Conservation (phyloP, 2,113 vertebrate species). For the Electrona antarctica region DNA sequence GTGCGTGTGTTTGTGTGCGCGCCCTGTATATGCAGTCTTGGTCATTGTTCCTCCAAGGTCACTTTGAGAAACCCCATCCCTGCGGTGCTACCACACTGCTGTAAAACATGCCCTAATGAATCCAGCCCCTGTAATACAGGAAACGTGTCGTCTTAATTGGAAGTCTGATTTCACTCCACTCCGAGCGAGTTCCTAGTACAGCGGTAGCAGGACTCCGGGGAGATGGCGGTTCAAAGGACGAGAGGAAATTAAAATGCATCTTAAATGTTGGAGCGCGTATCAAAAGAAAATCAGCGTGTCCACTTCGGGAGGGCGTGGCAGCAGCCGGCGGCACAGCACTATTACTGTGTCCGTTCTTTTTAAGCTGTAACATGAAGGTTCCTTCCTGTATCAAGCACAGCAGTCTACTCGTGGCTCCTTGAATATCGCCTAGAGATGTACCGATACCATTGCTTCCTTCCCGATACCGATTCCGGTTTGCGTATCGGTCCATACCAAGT, state of each 20-base stretch:
- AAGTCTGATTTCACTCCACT: slow-evolving; percentile 55
- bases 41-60: slow-evolving; percentile 27
- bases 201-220: slow-evolving; percentile 39
- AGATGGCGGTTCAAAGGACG: slow-evolving; percentile 49
- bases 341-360: not conserved
- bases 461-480: no score
- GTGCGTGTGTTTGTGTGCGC: not conserved
- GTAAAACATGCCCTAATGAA: slow-evolving; percentile 55
- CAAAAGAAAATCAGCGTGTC: slow-evolving; percentile 37
- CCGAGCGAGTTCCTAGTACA: slow-evolving; percentile 29
- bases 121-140: slow-evolving; percentile 38
- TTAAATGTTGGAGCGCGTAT: slow-evolving; percentile 37
- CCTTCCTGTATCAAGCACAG: not conserved
- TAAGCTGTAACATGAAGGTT: not conserved
- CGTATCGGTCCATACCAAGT: no score
- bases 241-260: slow-evolving; percentile 36
- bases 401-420: no score
- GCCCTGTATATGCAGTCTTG: slow-evolving; percentile 4
- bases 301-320: slow-evolving; percentile 30
- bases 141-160: slow-evolving; percentile 55
- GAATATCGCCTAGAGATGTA: no score
- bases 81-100: slow-evolving; percentile 43
- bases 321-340: not conserved
- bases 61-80: slow-evolving; percentile 47
- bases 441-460: no score